Evolutionary conservation across 2,797 vertebrate genomes (phyloP), one percentile per base, ranked within the genome.

Genomic region (Siniperca obscura): DNA sequence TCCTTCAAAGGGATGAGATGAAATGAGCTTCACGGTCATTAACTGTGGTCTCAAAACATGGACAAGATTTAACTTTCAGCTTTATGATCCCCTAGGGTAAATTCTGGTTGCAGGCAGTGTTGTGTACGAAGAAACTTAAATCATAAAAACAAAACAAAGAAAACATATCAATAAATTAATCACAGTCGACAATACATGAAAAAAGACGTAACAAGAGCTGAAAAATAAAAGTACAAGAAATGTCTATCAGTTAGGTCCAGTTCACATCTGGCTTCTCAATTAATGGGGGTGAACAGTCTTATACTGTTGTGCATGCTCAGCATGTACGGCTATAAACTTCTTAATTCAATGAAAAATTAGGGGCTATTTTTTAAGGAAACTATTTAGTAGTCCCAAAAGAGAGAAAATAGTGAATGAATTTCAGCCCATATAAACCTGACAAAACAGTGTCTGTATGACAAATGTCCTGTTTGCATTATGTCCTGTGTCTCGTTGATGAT

Each of bases 361-460:
- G 1, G 1, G 19, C 46, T 61, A n/a, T 52, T 70, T 50, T 71
- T 87, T 38, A 80, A 52, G 10, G 27, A 66, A 69, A 25, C 6
- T 22, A 12, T 70, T 50, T 25, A 67, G 17, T 48, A 42, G 40
- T 16, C 9, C 12, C 16, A 55, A 67, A 78, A 70, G 65, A 86
- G 19, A 77, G 17, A 84, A 76, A 87, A 71, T 27, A n/a, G 44
- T 80, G 50, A 88, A 86, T 84, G 55, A 76, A 78, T 70, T 81
- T 82, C 34, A 78, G 55, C 14, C 11, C 59, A 69, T 71, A 78
- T 71, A 78, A 89, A 69, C 25, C 68, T 78, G 68, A 87, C 77
- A 86, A 89, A 92, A 90, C 89, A 91, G 64, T 90, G 87, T 91
- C 87, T 78, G 53, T 76, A 86, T 84, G 86, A 90, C 65, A 81